phyloP scores from a whole-genome alignment of 92 coral and sea anemone species.

The Parazoanthus atlanticus region DNA sequence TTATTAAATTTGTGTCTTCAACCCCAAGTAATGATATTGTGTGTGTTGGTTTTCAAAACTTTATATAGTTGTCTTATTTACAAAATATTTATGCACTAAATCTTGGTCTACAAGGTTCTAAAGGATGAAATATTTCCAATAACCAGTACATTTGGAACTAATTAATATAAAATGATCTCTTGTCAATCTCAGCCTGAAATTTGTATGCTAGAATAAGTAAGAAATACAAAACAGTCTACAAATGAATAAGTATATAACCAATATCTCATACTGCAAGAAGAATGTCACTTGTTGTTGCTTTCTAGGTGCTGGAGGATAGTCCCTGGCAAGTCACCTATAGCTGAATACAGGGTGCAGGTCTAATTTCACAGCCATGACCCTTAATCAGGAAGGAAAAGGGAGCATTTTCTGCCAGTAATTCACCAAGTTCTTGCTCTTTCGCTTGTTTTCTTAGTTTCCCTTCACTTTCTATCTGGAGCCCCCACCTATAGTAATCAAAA shows the following conservation, averaged over 20 bases:
- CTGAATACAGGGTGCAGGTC: constrained; percentile 18
- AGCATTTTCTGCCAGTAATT: constrained; percentile 12
- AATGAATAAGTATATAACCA: no score
- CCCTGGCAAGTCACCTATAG: constrained; percentile 16
- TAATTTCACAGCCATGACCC: constrained; percentile 9
- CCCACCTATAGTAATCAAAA: constrained; percentile 22
- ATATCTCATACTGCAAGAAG: constrained; percentile 6
- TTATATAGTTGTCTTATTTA: not conserved
- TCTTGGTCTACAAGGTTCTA: constrained; percentile 16
- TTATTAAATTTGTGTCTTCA: constrained; percentile 1
- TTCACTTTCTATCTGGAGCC: constrained; percentile 19
- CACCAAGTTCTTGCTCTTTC: constrained; percentile 4
- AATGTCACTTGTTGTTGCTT: constrained; percentile 1
- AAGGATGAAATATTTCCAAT: constrained; percentile 26
- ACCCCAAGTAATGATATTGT: constrained; percentile 23
- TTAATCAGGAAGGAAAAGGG: constrained; percentile 17
- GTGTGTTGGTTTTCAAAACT: not conserved
- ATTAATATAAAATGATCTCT: no score
- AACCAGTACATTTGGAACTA: no score
- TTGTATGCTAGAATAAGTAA: no score
- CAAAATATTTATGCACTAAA: constrained; percentile 12
- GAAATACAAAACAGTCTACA: no score
- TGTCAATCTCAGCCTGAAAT: no score
- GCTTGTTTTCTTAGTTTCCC: no score
- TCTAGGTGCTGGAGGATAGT: constrained; percentile 25